Base-by-base conservation (phyloP, 2,113 vertebrate species). In the Alouatta palliata region DNA sequence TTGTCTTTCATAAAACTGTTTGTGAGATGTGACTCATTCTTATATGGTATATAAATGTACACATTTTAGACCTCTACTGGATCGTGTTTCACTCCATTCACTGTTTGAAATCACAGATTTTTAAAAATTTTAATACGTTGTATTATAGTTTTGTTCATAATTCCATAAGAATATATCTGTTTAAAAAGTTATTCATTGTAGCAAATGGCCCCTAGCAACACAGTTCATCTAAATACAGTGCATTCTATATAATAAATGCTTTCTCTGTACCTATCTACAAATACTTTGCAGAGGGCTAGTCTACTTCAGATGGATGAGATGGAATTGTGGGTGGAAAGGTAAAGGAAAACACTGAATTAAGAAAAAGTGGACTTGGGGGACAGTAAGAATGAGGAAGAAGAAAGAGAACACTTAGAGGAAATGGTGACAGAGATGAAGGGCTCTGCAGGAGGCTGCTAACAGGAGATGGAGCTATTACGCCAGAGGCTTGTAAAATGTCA, bases 51-150 rank as follows among this genome's bases (percentile, higher is more conserved):
- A 40, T 81, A 56, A 61, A 58, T 49, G 8, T 76, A 40, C 11
- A 32, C 61, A 58, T 58, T 61, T 73, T 37, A 75, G 82, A 40
- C 12, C 21, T 91, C 71, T 87, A 68, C 8, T 83, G 52, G n/a
- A 61, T 70, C 32, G 16, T 37, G 5, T 43, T 81, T 87, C 47
- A 86, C 56, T 52, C 54, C 45, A 49, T 81, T 93, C 20, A 47
- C 30, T 75, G 35, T 6, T 80, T 95, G 21, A 85, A 94, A 75
- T 88, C 25, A 91, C 40, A 37, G 84, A 84, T 76, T 8, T 17
- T 71, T 71, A 82, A 91, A 91, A 68, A 79, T 43, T 27, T 85
- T 90, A 96, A 64, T 71, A 3, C 49, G 87, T 93, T 95, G 37
- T 89, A 66, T 66, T 45, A 47, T 56, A 43, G 8, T 66, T 88